A percentile compares a stretch with the other conserved stretches of the same genome.
phyloP scores from a whole-genome alignment of 2,113 vertebrate genomes.

The Tylochromis polylepis region DNA sequence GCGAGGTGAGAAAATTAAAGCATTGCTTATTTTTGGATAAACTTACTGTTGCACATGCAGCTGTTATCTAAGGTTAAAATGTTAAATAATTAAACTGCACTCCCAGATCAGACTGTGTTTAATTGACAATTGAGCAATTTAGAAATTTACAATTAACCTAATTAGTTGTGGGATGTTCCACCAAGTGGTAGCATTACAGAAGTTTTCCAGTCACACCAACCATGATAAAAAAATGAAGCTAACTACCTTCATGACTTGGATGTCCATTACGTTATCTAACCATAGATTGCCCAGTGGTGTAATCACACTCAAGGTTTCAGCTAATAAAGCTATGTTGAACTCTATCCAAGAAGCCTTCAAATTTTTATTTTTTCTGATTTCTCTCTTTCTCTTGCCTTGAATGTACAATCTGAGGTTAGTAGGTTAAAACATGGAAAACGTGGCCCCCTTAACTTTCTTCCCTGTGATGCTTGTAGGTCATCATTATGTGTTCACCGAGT shows the following conservation, averaged over 20 bases:
- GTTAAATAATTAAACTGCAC: neutral
- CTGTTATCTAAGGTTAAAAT: neutral
- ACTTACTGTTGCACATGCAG: neutral
- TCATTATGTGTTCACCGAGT: neutral
- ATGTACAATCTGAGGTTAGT: neutral
- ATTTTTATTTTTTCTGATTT: neutral
- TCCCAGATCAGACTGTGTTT: neutral
- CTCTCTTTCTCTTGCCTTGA: neutral
- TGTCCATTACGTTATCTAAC: neutral
- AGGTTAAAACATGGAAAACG: neutral
- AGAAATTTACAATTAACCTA: neutral
- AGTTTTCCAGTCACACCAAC: neutral
- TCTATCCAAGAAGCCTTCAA: neutral
- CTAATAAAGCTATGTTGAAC: neutral
- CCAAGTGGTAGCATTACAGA: neutral
- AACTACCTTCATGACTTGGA: neutral
- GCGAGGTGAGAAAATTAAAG: conserved; percentile 75
- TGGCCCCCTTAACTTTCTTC: neutral
- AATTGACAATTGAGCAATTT: neutral
- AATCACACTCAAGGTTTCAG: neutral
- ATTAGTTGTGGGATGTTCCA: neutral
- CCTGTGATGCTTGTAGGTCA: neutral
- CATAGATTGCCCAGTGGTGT: neutral
- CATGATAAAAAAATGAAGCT: neutral
- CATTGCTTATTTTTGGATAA: neutral